Evolutionary conservation across 2,113 vertebrate genomes (phyloP).

Genomic region (Carassius gibelio): DNA sequence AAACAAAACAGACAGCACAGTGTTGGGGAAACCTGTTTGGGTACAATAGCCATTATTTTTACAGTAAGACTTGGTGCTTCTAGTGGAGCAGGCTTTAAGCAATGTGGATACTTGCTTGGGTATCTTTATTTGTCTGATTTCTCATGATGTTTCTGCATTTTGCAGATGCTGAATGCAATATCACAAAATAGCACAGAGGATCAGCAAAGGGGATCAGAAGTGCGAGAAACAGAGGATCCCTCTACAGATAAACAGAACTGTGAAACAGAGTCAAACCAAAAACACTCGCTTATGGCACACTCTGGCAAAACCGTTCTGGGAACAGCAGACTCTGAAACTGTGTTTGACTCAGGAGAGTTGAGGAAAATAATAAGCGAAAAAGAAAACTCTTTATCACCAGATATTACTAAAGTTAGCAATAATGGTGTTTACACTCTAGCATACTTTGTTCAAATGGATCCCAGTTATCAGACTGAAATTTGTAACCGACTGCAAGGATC

Average conservation of each 20-base stretch:
- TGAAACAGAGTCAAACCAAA: neutral
- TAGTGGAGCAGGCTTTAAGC: neutral
- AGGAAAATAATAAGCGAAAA: neutral
- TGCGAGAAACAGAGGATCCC: neutral
- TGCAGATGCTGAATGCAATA: slow-evolving; percentile 62
- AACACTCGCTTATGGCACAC: neutral
- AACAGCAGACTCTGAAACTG: neutral
- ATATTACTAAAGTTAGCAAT: neutral
- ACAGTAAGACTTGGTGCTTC: neutral
- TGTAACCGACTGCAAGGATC: neutral
- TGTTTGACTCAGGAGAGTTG: neutral
- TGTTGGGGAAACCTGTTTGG: neutral
- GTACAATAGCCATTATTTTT: neutral
- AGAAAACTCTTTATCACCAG: neutral
- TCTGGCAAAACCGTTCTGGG: slow-evolving; percentile 6
- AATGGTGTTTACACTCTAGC: neutral
- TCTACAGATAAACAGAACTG: neutral
- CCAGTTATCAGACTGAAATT: neutral
- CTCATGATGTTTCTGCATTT: slow-evolving; percentile 25
- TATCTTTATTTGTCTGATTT: slow-evolving; percentile 12
- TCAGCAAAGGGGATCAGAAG: slow-evolving; percentile 43
- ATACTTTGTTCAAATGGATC: slow-evolving; percentile 22
- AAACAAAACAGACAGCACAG: neutral
- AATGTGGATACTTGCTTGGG: neutral
- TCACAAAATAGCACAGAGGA: slow-evolving; percentile 56